Evolutionary conservation across 2,888 invertebrate species (phyloP), one percentile per base, ranked within the genome.

Genomic region (Torymus tubicola): DNA sequence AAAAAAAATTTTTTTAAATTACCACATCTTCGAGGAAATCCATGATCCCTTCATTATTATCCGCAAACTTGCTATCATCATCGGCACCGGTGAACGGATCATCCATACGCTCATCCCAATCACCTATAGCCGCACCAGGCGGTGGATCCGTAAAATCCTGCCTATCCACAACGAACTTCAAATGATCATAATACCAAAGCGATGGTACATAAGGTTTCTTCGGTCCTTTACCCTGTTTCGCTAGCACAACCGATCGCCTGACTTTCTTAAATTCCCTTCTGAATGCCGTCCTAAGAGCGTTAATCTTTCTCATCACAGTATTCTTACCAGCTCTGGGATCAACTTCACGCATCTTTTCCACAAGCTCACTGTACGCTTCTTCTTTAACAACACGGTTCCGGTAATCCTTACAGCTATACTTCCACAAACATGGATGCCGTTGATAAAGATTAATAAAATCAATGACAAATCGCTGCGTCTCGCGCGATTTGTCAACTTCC

Each of bases 381-480:
- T 84, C 83, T 24, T 85, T 81, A 0, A 83, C 71, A 11, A 77
- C 3, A 10, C 79, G 72, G 69, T 85, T 84, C 16, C 84, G 80
- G 76, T 85, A 85, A 0, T 83, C 84, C 18, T 69, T 83, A 74
- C 82, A 84, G 61, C 82, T 82, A 78, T 84, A 78, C 74, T 85
- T 85, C 85, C 85, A 85, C 16, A 85, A 70, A 55, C 85, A 85
- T 11, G 83, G 83, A 10, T 77, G 74, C 10, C 67, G 77, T 2
- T 81, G 83, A 50, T 85, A 85, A 2, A 83, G 58, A 13, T 84
- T 81, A 60, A 85, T 85, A 71, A 85, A 85, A 55, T 85, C 85
- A 8, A 74, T 57, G 18, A 85, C 74, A 13, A 85, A 84, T 13
- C 84, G 83, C 63, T 84, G 83, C 53, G 78, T 78, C 64, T 85